Evolutionary conservation across 2,888 invertebrate species (phyloP).

Genomic region (Ophion ellenae): DNA sequence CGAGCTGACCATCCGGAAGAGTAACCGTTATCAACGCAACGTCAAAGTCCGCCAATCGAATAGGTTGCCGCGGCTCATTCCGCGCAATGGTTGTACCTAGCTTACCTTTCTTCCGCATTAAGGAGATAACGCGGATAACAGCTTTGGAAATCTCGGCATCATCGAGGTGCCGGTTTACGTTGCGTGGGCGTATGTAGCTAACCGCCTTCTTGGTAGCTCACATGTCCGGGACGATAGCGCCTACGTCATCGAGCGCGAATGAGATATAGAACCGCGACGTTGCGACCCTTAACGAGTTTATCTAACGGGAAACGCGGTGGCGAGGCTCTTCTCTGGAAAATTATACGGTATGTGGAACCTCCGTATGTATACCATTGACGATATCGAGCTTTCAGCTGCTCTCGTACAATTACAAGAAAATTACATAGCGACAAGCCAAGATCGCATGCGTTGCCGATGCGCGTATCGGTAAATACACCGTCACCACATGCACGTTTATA

Average conservation of each 20-base stretch:
- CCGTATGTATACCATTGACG: slow-evolving; percentile 35
- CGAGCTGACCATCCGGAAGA: neutral
- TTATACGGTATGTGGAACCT: slow-evolving; percentile 38
- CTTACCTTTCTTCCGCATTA: too few relatives aligned
- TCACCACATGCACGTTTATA: neutral
- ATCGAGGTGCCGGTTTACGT: slow-evolving; percentile 45
- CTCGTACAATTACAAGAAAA: slow-evolving; percentile 64
- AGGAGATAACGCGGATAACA: slow-evolving; percentile 2
- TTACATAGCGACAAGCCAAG: slow-evolving; percentile 58
- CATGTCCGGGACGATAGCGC: slow-evolving; percentile 28
- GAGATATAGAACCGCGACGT: slow-evolving; percentile 49
- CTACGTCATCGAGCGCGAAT: slow-evolving; percentile 60
- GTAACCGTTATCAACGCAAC: neutral
- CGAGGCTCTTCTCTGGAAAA: slow-evolving; percentile 53
- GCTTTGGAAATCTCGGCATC: slow-evolving; percentile 19
- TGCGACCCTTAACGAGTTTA: slow-evolving; percentile 63
- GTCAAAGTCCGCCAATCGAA: slow-evolving; percentile 15
- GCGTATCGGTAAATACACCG: slow-evolving; percentile 27
- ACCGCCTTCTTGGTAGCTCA: slow-evolving; percentile 50
- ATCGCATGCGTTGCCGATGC: slow-evolving; percentile 35
- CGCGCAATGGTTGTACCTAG: too few relatives aligned
- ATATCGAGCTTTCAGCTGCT: slow-evolving; percentile 60
- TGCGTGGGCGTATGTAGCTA: slow-evolving; percentile 21
- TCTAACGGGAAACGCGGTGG: slow-evolving; percentile 64
- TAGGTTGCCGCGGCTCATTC: neutral